A percentile compares a stretch with the other conserved stretches of the same genome.
Evolutionary conservation across 2,888 invertebrate genomes (phyloP).

Genomic region (Yponomeuta evonymella): DNA sequence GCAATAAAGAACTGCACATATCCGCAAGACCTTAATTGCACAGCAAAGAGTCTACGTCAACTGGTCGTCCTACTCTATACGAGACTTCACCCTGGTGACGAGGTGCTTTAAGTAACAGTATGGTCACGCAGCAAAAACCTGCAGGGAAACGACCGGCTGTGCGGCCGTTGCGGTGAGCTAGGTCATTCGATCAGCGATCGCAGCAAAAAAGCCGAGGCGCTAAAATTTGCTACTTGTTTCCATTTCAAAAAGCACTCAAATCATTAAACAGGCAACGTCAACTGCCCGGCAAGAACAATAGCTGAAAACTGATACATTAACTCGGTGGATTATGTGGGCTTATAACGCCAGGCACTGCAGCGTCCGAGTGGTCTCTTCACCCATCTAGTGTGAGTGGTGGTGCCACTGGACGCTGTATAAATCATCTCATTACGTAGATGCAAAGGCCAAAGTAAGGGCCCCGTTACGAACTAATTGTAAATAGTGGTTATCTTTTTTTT

Average conservation of each 20-base stretch:
- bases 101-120: constrained; percentile 9
- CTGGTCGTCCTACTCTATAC: not conserved
- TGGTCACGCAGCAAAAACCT: not conserved
- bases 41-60: not conserved
- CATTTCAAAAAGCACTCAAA: not conserved
- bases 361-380: too few species aligned
- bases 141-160: not conserved
- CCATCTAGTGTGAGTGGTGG: too few species aligned
- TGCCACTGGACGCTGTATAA: too few species aligned
- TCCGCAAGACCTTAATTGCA: not conserved
- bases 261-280: too few species aligned
- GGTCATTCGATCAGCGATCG: not conserved
- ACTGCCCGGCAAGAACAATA: too few species aligned
- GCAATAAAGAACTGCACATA: not conserved
- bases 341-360: too few species aligned
- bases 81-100: not conserved
- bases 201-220: not conserved
- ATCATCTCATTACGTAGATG: too few species aligned
- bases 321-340: too few species aligned
- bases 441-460: too few species aligned
- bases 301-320: too few species aligned
- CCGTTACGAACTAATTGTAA: too few species aligned
- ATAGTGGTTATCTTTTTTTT: too few species aligned
- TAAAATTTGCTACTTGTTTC: not conserved
- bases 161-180: not conserved